Conservation (phyloP, 2,797 vertebrate genomes). For the Oophaga sylvatica region DNA sequence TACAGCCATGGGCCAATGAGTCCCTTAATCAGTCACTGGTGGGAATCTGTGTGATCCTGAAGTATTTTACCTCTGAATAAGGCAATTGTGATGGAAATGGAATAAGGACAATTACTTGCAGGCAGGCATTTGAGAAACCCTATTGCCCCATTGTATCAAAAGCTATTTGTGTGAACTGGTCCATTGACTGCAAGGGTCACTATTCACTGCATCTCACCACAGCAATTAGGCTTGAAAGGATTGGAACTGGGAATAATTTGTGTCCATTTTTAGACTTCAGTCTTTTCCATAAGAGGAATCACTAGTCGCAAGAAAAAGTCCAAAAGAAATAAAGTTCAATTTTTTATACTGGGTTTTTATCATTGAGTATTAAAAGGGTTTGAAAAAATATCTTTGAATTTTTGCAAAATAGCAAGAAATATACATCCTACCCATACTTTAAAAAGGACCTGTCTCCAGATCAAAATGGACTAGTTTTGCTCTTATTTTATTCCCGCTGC, state of each 20-base stretch:
- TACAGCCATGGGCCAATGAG: neutral
- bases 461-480: too few species aligned
- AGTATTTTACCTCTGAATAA: slow-evolving; percentile 16
- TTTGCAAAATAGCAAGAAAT: too few species aligned
- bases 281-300: too few species aligned
- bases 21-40: neutral
- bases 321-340: neutral
- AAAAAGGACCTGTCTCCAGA: too few species aligned
- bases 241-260: slow-evolving; percentile 24
- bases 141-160: slow-evolving; percentile 27
- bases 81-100: slow-evolving; percentile 26
- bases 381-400: too few species aligned
- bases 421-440: too few species aligned
- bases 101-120: neutral
- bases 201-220: slow-evolving; percentile 29
- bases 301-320: neutral
- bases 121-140: slow-evolving; percentile 19
- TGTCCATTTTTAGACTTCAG: neutral
- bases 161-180: slow-evolving; percentile 34
- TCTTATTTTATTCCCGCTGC: too few species aligned
- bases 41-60: neutral
- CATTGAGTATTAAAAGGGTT: too few species aligned
- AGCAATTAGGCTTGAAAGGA: slow-evolving; percentile 40
- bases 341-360: neutral
- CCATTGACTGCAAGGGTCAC: slow-evolving; percentile 22